Evolutionary conservation across 1,140 invertebrate species (phyloP).

Genomic region (Portunus trituberculatus): DNA sequence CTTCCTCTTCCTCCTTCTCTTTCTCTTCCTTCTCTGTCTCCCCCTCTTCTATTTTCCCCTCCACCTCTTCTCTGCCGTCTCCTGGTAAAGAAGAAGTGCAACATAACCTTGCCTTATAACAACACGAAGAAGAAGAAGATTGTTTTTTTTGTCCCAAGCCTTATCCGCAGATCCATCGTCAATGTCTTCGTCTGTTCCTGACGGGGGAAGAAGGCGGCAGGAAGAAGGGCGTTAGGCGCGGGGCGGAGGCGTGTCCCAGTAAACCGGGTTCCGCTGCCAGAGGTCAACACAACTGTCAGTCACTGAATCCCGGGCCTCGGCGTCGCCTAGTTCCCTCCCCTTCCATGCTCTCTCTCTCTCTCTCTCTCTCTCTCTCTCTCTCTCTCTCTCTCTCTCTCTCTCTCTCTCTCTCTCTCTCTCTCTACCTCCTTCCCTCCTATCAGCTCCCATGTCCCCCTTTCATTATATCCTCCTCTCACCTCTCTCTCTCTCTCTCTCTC

Average conservation of each 20-base stretch:
- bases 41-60: background rate
- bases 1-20: background rate
- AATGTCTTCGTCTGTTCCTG: background rate
- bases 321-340: no score
- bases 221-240: background rate
- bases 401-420: background rate
- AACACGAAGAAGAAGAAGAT: no score
- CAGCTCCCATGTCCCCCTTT: background rate
- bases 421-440: background rate
- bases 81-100: background rate
- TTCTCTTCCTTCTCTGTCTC: background rate
- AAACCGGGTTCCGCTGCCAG: background rate
- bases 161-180: background rate
- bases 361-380: background rate
- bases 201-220: background rate
- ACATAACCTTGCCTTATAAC: no score
- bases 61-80: background rate
- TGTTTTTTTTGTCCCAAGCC: background rate
- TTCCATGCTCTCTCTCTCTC: background rate
- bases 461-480: background rate
- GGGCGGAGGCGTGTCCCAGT: background rate
- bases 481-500: background rate
- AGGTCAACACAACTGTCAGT: slow-evolving; percentile 57
- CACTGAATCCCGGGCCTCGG: slow-evolving; percentile 29
- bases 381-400: slow-evolving; percentile 5